Evolutionary conservation across 2,113 vertebrate species (phyloP).

Genomic region (Rhadina sibilatrix): DNA sequence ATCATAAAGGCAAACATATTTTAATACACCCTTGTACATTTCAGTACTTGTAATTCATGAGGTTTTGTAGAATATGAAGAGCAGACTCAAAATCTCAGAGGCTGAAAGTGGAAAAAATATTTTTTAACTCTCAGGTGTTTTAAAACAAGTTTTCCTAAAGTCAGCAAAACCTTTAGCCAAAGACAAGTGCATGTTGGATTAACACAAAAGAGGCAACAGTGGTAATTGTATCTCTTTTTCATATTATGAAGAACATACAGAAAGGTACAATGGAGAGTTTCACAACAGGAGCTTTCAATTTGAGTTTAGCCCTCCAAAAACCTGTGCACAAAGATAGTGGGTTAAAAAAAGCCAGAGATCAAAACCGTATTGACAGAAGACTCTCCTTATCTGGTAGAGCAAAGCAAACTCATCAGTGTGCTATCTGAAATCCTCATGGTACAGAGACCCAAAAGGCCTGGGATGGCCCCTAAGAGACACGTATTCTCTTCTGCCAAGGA

Average conservation of each 20-base stretch:
- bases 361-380: neutral
- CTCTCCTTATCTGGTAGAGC: neutral
- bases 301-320: neutral
- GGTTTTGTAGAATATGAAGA: neutral
- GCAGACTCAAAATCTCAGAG: neutral
- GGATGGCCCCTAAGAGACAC: neutral
- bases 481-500: neutral
- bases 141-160: neutral
- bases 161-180: neutral
- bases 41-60: neutral
- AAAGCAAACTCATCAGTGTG: neutral
- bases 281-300: neutral
- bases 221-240: neutral
- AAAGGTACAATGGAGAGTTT: neutral
- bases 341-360: neutral
- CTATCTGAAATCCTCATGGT: neutral
- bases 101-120: fast-evolving
- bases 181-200: neutral
- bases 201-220: neutral
- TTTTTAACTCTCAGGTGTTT: neutral
- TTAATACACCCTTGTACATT: fast-evolving
- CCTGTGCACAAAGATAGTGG: neutral
- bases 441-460: fast-evolving
- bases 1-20: neutral
- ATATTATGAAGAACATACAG: neutral